A percentile compares a stretch with the other conserved stretches of the same genome.
Conservation (phyloP, 2,888 invertebrate species). For the Muscina levida region DNA sequence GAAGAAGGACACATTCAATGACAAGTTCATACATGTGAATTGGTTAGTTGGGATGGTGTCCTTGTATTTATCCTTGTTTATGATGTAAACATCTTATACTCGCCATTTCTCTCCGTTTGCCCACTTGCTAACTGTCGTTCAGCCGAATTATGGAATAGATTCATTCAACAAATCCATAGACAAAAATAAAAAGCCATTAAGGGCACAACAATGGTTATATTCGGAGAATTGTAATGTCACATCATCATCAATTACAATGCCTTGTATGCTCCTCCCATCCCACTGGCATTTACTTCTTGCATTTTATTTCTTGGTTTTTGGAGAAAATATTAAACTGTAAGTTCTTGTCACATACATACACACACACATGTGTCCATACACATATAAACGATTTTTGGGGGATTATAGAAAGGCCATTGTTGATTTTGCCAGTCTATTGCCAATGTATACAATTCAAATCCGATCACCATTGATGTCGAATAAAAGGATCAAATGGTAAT, state of each 20-base stretch:
- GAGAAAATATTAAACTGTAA: too few relatives aligned
- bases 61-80: conserved; percentile 6
- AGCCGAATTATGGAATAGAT: not conserved
- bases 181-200: conserved; percentile 34
- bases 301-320: too few relatives aligned
- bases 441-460: not conserved
- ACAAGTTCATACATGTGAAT: not conserved
- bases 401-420: conserved; percentile 15
- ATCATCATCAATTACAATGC: conserved; percentile 7
- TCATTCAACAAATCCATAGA: conserved; percentile 27
- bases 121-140: not conserved
- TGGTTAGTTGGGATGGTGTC: not conserved
- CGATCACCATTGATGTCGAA: conserved; percentile 1
- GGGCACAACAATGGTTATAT: conserved; percentile 21
- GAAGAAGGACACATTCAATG: not conserved
- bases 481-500: not conserved
- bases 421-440: not conserved
- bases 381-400: not conserved
- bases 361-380: not conserved
- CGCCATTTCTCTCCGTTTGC: not conserved
- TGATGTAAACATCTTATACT: conserved; percentile 30
- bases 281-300: too few relatives aligned
- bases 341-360: not conserved
- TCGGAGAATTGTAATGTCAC: conserved; percentile 33
- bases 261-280: too few relatives aligned